Conservation (phyloP, 2,113 vertebrate species). For the Archocentrus centrarchus region DNA sequence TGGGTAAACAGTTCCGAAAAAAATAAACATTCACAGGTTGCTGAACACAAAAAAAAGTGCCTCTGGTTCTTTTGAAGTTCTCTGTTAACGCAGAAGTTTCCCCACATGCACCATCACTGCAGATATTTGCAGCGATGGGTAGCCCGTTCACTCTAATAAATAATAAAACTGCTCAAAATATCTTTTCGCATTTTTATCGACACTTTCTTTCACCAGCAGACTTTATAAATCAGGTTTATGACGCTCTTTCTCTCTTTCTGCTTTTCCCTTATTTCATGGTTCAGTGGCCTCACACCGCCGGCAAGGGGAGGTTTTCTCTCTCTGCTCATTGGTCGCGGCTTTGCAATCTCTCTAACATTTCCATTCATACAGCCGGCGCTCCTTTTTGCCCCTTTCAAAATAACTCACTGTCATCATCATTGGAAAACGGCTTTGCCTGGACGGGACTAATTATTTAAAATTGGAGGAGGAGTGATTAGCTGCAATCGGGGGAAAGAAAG, state of each 20-base stretch:
- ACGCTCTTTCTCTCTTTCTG: constrained; percentile 66
- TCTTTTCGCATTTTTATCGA: neutral
- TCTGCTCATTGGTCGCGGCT: constrained; percentile 78
- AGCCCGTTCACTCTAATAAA: neutral
- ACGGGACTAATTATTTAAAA: constrained; percentile 75
- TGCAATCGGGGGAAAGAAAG: constrained; percentile 15
- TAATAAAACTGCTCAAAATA: neutral
- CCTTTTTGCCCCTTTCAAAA: constrained; percentile 75
- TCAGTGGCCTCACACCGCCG: constrained; percentile 76
- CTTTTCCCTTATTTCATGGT: constrained; percentile 80
- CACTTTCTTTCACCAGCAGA: neutral
- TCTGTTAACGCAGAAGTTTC: neutral
- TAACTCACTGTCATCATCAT: constrained; percentile 78
- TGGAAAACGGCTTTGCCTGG: constrained; percentile 58
- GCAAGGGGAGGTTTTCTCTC: constrained; percentile 78
- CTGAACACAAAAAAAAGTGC: neutral
- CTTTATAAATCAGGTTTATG: constrained; percentile 67
- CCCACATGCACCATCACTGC: neutral
- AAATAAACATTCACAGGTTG: neutral
- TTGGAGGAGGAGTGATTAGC: constrained; percentile 58
- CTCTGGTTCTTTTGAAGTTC: neutral
- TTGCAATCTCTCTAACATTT: constrained; percentile 67
- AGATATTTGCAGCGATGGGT: neutral
- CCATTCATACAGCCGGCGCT: constrained; percentile 79
- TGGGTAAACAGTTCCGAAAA: neutral